A percentile compares a stretch with the other conserved stretches of the same genome.
Evolutionary conservation across 2,113 vertebrate genomes (phyloP).

Genomic region (Siniperca chuatsi): DNA sequence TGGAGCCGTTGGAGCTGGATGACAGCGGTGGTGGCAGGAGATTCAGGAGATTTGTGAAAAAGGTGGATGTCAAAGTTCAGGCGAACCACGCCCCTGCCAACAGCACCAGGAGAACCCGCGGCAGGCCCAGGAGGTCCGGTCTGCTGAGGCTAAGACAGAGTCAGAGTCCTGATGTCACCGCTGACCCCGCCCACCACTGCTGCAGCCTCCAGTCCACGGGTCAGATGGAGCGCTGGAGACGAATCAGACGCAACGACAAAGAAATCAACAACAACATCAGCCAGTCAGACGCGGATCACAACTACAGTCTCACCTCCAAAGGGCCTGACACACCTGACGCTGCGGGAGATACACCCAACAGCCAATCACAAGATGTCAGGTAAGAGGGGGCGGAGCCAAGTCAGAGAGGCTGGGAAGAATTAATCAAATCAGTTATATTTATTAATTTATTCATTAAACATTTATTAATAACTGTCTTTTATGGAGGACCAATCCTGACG

Average conservation of each 20-base stretch:
- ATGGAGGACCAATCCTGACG: background rate
- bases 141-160: slow-evolving; percentile 1
- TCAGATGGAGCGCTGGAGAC: too few species aligned
- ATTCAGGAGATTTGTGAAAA: too few species aligned
- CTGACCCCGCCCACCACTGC: background rate
- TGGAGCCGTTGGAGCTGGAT: background rate
- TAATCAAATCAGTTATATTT: too few species aligned
- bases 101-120: background rate
- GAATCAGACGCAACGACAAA: too few species aligned
- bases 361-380: slow-evolving; percentile 17
- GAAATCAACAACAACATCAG: too few species aligned
- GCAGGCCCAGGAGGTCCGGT: background rate
- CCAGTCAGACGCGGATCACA: background rate
- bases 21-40: too few species aligned
- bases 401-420: too few species aligned
- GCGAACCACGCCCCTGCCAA: background rate
- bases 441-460: too few species aligned
- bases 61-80: background rate
- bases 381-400: background rate
- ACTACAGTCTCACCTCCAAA: background rate
- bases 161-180: background rate
- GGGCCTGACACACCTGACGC: too few species aligned
- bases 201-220: too few species aligned
- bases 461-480: too few species aligned
- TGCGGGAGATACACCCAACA: background rate